phyloP scores from a whole-genome alignment of 2,113 vertebrate genomes.

The Nyctibius bracteatus region DNA sequence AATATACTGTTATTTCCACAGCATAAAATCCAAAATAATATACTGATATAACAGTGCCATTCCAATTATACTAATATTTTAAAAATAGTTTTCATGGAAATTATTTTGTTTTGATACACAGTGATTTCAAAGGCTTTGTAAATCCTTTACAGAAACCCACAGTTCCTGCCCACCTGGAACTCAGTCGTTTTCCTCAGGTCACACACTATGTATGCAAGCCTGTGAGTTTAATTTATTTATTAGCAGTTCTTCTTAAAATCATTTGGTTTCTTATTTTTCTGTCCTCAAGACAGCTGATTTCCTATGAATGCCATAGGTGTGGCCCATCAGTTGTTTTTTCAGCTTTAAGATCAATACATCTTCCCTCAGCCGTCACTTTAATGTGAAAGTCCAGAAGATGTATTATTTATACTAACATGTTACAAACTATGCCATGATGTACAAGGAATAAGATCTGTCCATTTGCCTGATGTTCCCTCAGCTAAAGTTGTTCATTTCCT shows the following conservation, averaged over 20 bases:
- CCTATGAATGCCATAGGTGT: background rate
- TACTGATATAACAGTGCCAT: background rate
- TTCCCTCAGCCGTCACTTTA: background rate
- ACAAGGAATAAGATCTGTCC: background rate
- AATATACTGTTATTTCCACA: background rate
- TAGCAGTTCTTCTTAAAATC: background rate
- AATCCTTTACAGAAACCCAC: background rate
- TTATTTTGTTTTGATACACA: background rate
- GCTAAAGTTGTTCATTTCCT: background rate
- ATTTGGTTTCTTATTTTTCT: background rate
- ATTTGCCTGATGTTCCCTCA: background rate
- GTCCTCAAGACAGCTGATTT: background rate
- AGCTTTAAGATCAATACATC: background rate
- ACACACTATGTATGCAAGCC: background rate
- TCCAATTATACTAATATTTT: background rate
- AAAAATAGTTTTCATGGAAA: background rate
- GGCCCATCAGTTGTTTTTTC: background rate
- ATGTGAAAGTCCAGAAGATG: background rate
- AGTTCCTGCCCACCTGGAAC: background rate
- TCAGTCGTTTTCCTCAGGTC: background rate
- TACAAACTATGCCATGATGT: background rate
- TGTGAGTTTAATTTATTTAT: background rate
- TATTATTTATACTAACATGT: constrained; percentile 16
- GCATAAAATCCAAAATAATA: background rate
- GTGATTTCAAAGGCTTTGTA: background rate